A percentile compares a stretch with the other conserved stretches of the same genome.
These are phyloP conservation scores for Pangasius krempfi DNA, from an alignment of 2,797 vertebrate genomes.

Conservation along the genomic window DNA sequence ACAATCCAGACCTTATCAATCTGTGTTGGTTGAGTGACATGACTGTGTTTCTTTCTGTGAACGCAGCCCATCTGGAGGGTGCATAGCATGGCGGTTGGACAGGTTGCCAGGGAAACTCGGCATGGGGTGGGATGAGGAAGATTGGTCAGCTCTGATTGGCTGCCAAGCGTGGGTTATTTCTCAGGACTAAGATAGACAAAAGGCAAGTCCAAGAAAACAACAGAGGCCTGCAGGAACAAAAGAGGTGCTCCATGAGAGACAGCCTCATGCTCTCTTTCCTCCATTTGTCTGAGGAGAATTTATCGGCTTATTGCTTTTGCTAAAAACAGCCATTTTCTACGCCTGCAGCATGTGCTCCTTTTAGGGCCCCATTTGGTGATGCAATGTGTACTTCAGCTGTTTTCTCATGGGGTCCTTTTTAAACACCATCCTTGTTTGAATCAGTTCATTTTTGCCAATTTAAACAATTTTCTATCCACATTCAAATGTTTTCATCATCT, in stretches of 20 bases:
- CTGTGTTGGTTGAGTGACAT: conserved; percentile 50
- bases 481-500: too few species aligned
- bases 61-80: conserved; percentile 75
- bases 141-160: conserved; percentile 58
- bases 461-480: background rate
- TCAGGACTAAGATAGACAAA: conserved; percentile 62
- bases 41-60: conserved; percentile 56
- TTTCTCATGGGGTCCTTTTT: background rate
- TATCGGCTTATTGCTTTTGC: conserved; percentile 43
- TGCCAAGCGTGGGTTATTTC: conserved; percentile 57
- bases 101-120: conserved; percentile 78
- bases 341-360: conserved; percentile 30
- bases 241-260: conserved; percentile 49
- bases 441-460: background rate
- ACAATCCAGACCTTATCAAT: conserved; percentile 12
- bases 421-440: background rate
- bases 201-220: conserved; percentile 62
- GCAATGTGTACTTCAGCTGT: conserved; percentile 1
- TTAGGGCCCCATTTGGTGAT: conserved; percentile 42
- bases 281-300: conserved; percentile 17
- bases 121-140: conserved; percentile 69
- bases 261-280: conserved; percentile 31
- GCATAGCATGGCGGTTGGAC: conserved; percentile 71
- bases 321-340: conserved; percentile 53
- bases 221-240: conserved; percentile 54